Evolutionary conservation across 2,113 vertebrate species (phyloP).

Genomic region (Hemiprocne comata): DNA sequence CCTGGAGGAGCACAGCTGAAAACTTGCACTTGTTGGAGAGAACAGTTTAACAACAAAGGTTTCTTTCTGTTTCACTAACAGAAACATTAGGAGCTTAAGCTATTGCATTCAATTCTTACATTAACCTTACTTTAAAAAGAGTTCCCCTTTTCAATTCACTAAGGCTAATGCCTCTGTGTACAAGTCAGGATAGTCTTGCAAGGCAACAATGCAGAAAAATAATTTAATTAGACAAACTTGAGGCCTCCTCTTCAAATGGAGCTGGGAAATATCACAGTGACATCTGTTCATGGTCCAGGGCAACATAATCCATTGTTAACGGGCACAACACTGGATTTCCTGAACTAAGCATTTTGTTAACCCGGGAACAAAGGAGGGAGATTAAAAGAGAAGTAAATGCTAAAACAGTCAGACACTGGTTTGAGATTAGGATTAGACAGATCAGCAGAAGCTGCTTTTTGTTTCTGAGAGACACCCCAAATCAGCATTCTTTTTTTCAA

Average conservation of each 20-base stretch:
- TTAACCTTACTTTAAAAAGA: not conserved
- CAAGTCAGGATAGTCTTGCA: not conserved
- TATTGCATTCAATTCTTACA: not conserved
- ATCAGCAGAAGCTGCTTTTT: not conserved
- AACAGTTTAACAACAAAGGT: not conserved
- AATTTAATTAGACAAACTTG: not conserved
- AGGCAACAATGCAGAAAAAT: constrained; percentile 8
- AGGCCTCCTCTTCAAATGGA: not conserved
- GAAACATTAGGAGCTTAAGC: not conserved
- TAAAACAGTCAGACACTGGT: not conserved
- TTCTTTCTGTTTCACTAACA: not conserved
- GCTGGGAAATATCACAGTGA: not conserved
- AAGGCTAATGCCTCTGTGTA: not conserved
- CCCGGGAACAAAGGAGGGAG: not conserved
- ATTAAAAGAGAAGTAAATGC: not conserved
- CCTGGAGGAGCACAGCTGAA: not conserved
- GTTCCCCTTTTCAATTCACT: not conserved
- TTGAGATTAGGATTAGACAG: not conserved
- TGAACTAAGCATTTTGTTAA: not conserved
- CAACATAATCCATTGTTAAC: not conserved
- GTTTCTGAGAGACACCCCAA: not conserved
- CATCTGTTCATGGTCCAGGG: not conserved
- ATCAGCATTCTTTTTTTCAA: not conserved
- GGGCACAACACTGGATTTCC: not conserved
- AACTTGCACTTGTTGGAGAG: not conserved